Base-by-base conservation (phyloP, 2,888 invertebrate genomes). In the Habroteleia sp. region DNA sequence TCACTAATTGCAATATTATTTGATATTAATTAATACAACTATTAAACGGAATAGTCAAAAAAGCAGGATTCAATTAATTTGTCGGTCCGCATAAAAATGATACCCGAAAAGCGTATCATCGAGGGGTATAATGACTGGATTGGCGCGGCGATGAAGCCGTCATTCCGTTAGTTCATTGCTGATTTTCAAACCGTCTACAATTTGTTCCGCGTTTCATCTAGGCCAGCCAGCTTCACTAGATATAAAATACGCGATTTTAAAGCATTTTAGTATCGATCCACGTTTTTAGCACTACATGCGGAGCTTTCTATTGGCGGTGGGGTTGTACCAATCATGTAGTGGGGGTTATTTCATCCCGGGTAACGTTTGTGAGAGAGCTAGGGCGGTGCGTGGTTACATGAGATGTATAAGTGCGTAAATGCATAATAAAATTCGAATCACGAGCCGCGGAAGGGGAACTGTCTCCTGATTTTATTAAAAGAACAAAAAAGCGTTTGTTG, bases 261-360 rank as follows among this genome's bases (percentile, higher is more conserved):
- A 91, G 91, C 91, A 91, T 91, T 91, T 91, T 91, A 91, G 91
- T 91, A 91, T 91, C 91, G 91, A 91, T 91, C 91, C 90, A 87
- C 89, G 90, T 91, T 91, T 91, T 91, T 91, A 91, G 90, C 91
- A 90, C 91, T 87, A 88, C 87, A 85, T 84, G 85, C 84, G 85
- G 82, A 84, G 83, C 84, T 83, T 83, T 83, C 83, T 80, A 77
- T 79, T 80, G 79, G 79, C 78, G 80, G 81, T 80, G 81, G 81
- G 81, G 80, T 77, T 81, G 79, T 79, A 83, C 84, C 85, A 83
- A 83, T 82, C 81, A 82, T 79, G 81, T 81, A 84, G 87, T 84
- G 84, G 85, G 84, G 83, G 80, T 83, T 83, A 83, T 83, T 84
- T 81, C 83, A 79, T 81, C 77, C 77, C 75, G 77, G 71, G 71